Conservation (phyloP, 2,113 vertebrate genomes). For the Gallinago jamesoni region DNA sequence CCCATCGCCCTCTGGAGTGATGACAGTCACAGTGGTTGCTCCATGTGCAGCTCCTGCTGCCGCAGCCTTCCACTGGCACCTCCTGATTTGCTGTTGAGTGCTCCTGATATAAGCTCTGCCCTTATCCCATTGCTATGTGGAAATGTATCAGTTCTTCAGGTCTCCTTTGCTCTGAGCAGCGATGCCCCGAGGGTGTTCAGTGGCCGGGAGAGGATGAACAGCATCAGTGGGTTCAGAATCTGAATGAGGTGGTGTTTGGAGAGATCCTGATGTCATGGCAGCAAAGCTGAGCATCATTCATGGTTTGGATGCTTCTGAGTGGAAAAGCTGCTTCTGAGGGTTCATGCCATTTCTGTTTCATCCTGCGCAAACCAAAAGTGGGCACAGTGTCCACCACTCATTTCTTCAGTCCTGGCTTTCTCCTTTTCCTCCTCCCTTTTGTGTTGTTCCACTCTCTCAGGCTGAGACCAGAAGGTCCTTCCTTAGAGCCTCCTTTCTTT, state of each 20-base stretch:
- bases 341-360: neutral
- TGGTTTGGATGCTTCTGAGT: neutral
- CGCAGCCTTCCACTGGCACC: neutral
- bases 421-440: neutral
- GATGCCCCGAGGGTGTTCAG: fast-evolving
- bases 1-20: fast-evolving
- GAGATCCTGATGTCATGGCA: neutral
- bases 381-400: neutral
- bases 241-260: neutral
- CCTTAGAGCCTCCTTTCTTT: neutral
- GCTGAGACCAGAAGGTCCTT: neutral
- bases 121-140: fast-evolving
- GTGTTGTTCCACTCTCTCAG: neutral
- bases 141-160: neutral
- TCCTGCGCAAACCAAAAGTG: neutral
- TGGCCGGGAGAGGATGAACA: neutral
- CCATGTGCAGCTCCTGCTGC: fast-evolving
- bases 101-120: neutral
- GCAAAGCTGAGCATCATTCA: neutral
- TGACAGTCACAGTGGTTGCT: fast-evolving
- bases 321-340: neutral
- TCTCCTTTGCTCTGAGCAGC: neutral
- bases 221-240: neutral
- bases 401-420: neutral
- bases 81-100: fast-evolving